Evolutionary conservation across 2,888 invertebrate species (phyloP), one percentile per base, ranked within the genome.

Genomic region (Ophonus ardosiacus): DNA sequence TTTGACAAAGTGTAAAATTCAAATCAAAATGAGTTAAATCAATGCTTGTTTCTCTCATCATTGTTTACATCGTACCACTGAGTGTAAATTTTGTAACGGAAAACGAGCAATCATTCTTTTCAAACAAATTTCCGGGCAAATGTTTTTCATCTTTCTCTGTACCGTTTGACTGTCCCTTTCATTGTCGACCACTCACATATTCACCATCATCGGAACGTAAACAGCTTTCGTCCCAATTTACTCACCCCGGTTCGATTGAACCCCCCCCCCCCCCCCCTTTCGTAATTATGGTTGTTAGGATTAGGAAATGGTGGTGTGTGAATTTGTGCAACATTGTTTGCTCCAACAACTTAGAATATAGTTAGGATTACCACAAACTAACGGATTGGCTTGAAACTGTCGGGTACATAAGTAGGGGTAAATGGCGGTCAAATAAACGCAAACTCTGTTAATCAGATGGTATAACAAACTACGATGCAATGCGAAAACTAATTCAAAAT

Each of bases 121-220:
- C 40, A 40, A 68, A 68, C 38, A 68, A 68, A 68, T 68, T 38
- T 68, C 68, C 68, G 68, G 68, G 38, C 31, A 68, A 68, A 68
- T 68, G 68, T 68, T 38, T 68, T 68, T 68, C 68, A 40, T 13
- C 31, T n/a, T 31, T 31, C 31, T 3, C 31, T 31, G 31, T 5
- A 0, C 31, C 31, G 31, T 31, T 31, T 31, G 31, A 31, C 31
- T 6, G 40, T 17, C 68, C 40, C 31, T 68, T 38, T 31, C 40
- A 63, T 21, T 7, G 59, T 5, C 61, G 10, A 7, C 10, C 7
- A 21, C 61, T 18, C 21, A 17, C 68, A 68, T 68, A 68, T 68
- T 31, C 63, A 24, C 15, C 63, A 21, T 13, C 68, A 31, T 40
- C 68, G 38, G n/a, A n/a, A 68, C 68, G 68, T 68, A 40, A 68